Evolutionary conservation across 92 coral and sea anemone genomes (phyloP).

Genomic region (Palythoa grandiflora): DNA sequence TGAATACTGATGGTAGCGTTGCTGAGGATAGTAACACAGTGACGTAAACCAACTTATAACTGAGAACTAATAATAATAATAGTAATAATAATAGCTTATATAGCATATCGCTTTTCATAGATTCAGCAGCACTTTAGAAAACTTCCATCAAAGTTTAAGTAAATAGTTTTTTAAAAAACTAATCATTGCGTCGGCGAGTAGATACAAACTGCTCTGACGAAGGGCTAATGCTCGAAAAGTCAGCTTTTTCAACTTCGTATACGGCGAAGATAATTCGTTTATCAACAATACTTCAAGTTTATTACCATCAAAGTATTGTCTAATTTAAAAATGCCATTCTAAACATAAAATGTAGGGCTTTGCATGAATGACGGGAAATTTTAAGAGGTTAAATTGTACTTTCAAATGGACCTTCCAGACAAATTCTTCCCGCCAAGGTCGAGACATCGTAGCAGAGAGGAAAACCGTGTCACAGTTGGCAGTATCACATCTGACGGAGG

Average conservation of each 20-base stretch:
- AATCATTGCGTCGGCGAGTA: too few species aligned
- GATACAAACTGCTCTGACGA: too few species aligned
- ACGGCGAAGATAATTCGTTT: background rate
- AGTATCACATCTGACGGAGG: conserved; percentile 87
- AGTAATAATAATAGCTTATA: too few species aligned
- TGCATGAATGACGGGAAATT: background rate
- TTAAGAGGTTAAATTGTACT: background rate
- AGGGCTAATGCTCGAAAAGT: too few species aligned
- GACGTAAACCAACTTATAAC: too few species aligned
- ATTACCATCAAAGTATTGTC: background rate
- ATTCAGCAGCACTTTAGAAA: too few species aligned
- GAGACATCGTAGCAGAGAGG: conserved; percentile 42
- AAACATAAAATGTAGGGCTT: background rate
- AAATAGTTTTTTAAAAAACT: background rate
- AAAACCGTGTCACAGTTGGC: conserved; percentile 43
- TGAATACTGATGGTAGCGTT: background rate
- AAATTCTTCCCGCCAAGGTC: conserved; percentile 34
- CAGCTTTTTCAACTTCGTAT: too few species aligned
- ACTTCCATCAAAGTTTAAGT: too few species aligned
- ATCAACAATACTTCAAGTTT: background rate
- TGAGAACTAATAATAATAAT: too few species aligned
- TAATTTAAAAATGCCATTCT: background rate
- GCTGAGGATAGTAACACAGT: background rate
- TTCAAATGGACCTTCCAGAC: conserved; percentile 37
- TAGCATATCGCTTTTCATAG: too few species aligned